phyloP scores from a whole-genome alignment of 2,113 vertebrate genomes.

The Antennarius striatus region DNA sequence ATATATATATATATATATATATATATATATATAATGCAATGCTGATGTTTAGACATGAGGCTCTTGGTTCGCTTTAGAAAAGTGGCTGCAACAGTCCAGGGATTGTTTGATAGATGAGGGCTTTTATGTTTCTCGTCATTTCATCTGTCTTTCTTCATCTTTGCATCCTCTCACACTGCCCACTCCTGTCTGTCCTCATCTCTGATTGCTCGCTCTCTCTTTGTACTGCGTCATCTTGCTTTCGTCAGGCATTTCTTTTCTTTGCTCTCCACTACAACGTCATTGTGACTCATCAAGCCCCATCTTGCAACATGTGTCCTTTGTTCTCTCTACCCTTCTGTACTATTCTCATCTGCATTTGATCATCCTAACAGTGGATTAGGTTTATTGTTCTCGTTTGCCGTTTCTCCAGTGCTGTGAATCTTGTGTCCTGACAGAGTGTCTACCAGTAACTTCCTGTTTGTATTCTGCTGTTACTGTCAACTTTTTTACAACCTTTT shows the following conservation, averaged over 20 bases:
- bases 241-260: conserved; percentile 8
- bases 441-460: not conserved
- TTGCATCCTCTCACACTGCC: conserved; percentile 18
- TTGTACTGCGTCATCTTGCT: not conserved
- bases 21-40: not conserved
- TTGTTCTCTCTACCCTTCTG: conserved; percentile 14
- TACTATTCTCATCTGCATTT: conserved; percentile 2
- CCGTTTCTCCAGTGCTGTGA: conserved; percentile 14
- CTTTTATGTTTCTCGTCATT: conserved; percentile 8
- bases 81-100: conserved; percentile 8
- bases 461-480: conserved; percentile 19
- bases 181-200: conserved; percentile 14
- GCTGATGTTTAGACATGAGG: conserved; percentile 9
- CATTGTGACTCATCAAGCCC: not conserved
- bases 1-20: too few species aligned
- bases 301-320: not conserved
- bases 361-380: conserved; percentile 3
- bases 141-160: too few species aligned
- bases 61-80: conserved; percentile 26
- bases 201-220: conserved; percentile 4
- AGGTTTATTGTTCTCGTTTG: conserved; percentile 11
- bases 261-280: not conserved
- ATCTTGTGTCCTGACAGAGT: conserved; percentile 8
- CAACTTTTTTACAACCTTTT: not conserved
- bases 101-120: conserved; percentile 17